Evolutionary conservation across 2,113 vertebrate genomes (phyloP), one percentile per base, ranked within the genome.

Genomic region (Coturnix japonica): DNA sequence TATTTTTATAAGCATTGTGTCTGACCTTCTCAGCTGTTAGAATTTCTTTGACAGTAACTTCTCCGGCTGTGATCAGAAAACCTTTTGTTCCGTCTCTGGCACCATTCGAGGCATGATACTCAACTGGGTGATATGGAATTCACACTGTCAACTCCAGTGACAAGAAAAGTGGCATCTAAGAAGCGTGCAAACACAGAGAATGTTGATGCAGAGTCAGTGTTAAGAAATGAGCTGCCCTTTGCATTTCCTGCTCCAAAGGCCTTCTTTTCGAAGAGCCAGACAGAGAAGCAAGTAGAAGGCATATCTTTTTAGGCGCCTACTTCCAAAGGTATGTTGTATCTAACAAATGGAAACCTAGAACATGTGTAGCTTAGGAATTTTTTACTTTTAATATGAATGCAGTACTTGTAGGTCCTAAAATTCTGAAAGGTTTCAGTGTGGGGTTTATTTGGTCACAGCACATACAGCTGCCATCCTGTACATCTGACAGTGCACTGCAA

Each of bases 121-220:
- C 82, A 94, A 28, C 64, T 78, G 78, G 88, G 91, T 69, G 85
- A 57, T 91, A 76, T 3, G 0, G 96, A 96, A 73, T 96, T 94
- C 86, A 93, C 95, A 51, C 61, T 74, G 43, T 85, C 95, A 89
- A 95, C 93, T 92, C 96, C 97, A 64, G 64, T 89, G 69, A 93
- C 92, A 81, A 91, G 77, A 49, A 97, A 96, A 90, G 94, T 93
- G 85, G 83, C 92, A 83, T 94, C 97, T 64, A 96, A 95, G 85
- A 95, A 95, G 76, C 81, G 35, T 46, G 96, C 98, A 94, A 98
- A 98, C 97, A 98, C 99, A 97, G 98, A 99, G 85, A 99, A 99
- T 79, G 65, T 93, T 16, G 93, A 64, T 87, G 88, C 72, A 66
- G 92, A 73, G n/a, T 61, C 89, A 60, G 23, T 82, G 79, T 39